phyloP scores from a whole-genome alignment of 1,140 invertebrate genomes.

The Oncopeltus fasciatus region DNA sequence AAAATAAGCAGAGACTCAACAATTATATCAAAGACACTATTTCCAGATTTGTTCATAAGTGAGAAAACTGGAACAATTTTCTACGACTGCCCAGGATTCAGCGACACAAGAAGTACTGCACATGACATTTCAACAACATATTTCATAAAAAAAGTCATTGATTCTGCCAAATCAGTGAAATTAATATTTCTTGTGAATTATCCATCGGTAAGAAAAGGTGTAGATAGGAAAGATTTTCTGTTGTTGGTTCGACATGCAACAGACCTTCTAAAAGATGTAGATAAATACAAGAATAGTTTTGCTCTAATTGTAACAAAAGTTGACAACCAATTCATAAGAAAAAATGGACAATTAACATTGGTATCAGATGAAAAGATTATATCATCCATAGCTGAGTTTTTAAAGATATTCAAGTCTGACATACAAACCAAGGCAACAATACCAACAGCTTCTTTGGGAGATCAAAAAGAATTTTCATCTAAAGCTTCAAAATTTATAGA shows the following conservation, averaged over 20 bases:
- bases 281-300: constrained; percentile 15
- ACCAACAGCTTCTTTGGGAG: no score
- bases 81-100: constrained; percentile 24
- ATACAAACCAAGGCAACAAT: neutral
- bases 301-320: constrained; percentile 22
- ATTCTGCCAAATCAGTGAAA: constrained; percentile 16
- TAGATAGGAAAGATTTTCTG: constrained; percentile 19
- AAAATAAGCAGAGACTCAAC: constrained; percentile 13
- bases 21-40: constrained; percentile 19
- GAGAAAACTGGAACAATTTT: neutral
- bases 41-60: neutral
- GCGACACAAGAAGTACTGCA: constrained; percentile 18
- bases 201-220: constrained; percentile 14
- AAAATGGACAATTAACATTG: neutral
- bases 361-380: neutral
- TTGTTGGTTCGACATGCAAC: constrained; percentile 11
- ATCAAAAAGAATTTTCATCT: no score
- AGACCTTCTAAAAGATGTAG: constrained; percentile 15
- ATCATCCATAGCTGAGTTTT: neutral
- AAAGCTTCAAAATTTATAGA: neutral
- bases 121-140: constrained; percentile 21
- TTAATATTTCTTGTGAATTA: constrained; percentile 20
- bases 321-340: neutral
- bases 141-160: constrained; percentile 21
- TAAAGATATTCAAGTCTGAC: neutral